These are phyloP conservation scores for Potamilus streckersoni DNA, from an alignment of 1,140 invertebrate genomes.

Conservation along the genomic window DNA sequence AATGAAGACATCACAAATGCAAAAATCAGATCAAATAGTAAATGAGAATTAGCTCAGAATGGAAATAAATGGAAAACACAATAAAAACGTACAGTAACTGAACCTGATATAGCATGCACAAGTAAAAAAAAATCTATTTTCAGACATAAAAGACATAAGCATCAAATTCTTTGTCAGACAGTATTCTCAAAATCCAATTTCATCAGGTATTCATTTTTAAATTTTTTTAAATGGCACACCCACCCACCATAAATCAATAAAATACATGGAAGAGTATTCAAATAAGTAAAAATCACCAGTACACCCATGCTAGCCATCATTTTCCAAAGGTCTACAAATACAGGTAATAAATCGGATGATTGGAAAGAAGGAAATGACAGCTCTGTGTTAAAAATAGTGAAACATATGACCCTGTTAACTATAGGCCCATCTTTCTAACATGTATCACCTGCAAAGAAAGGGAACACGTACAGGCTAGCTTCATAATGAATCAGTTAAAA, in stretches of 20 bases:
- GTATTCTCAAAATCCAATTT: slow-evolving; percentile 16
- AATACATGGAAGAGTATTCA: slow-evolving; percentile 8
- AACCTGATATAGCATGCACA: slow-evolving; percentile 3
- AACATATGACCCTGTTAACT: slow-evolving; percentile 30
- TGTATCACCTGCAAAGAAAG: slow-evolving; percentile 40
- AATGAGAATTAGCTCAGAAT: slow-evolving; percentile 15
- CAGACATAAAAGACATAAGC: slow-evolving; percentile 14
- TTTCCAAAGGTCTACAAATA: slow-evolving; percentile 15
- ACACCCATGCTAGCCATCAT: slow-evolving; percentile 7
- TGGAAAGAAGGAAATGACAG: slow-evolving; percentile 35
- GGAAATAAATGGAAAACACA: slow-evolving; percentile 17
- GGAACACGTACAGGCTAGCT: slow-evolving; percentile 35
- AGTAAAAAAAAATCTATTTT: slow-evolving; percentile 15
- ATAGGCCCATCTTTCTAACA: slow-evolving; percentile 37
- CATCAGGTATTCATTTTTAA: background rate
- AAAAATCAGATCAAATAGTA: slow-evolving; percentile 1
- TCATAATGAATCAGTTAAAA: slow-evolving; percentile 28
- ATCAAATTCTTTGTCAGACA: background rate
- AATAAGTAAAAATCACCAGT: slow-evolving; percentile 3
- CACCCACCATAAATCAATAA: slow-evolving; percentile 23
- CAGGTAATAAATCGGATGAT: slow-evolving; percentile 19
- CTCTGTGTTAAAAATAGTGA: slow-evolving; percentile 38
- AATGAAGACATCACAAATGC: background rate
- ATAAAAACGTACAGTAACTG: slow-evolving; percentile 9
- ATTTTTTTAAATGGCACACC: slow-evolving; percentile 6